Conservation (phyloP, 35 echinoderm and acorn worm species). For the Holothuria glaberrima region DNA sequence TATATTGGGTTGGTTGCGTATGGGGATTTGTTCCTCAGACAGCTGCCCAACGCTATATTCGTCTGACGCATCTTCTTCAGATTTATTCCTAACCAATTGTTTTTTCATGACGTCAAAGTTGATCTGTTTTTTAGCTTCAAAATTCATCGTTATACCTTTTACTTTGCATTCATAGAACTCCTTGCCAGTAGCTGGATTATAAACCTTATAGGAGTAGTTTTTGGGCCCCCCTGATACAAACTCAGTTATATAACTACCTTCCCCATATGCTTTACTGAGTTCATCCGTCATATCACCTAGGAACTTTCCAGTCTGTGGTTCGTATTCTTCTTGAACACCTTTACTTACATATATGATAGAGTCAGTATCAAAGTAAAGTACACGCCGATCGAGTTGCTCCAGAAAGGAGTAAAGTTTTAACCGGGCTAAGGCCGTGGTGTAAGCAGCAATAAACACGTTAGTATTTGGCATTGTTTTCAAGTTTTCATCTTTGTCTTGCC, state of each 20-base stretch:
- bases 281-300: conserved; percentile 61
- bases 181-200: neutral
- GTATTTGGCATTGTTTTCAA: conserved; percentile 24
- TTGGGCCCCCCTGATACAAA: conserved; percentile 63
- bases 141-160: conserved; percentile 40
- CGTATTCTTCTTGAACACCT: neutral
- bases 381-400: conserved; percentile 28
- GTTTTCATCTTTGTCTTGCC: neutral
- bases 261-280: conserved; percentile 47
- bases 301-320: conserved; percentile 32
- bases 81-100: neutral
- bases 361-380: conserved; percentile 66
- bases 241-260: conserved; percentile 40
- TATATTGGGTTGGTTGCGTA: neutral
- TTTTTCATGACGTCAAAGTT: conserved; percentile 30
- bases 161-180: conserved; percentile 32
- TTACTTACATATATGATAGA: conserved; percentile 51
- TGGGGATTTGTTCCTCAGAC: neutral
- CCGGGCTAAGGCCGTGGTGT: conserved; percentile 56
- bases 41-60: neutral
- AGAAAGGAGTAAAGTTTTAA: conserved; percentile 53
- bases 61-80: neutral
- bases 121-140: neutral
- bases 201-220: conserved; percentile 53
- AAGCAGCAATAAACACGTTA: conserved; percentile 56